Evolutionary conservation across 1,140 invertebrate genomes (phyloP), one percentile per base, ranked within the genome.

Genomic region (Glomeris maerens): DNA sequence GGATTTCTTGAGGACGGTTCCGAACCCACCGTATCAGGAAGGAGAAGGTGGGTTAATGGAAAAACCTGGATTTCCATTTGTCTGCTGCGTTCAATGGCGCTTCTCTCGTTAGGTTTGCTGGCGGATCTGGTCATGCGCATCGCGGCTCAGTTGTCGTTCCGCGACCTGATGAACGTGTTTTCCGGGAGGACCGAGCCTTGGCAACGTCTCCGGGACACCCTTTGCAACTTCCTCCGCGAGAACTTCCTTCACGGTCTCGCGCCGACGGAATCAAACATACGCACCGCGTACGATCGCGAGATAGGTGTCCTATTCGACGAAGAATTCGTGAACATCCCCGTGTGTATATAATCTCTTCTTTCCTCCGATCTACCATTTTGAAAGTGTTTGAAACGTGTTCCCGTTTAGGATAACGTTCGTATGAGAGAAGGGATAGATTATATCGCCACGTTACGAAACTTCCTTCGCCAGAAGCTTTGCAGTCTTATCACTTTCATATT

Each of bases 141-240:
- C 27, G 63, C 67, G 0, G 58, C 60, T 48, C 61, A 63, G 23
- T 52, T 72, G 27, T 66, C 71, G 10, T 64, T 73, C 45, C 49
- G 62, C 3, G 73, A 75, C 59, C 57, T 75, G 28, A 52, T 69
- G 21, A 59, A 60, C 13, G 56, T 73, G 13, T 62, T 73, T 28
- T 60, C 68, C 25, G 40, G 40, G 5, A 17, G 40, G 5, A 42
- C 40, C 25, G 40, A 5, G 25, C 5, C 20, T 42, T 17, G 20
- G 40, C 20, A 21, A 10, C 52, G 51, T 13, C 42, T 68, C 20
- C 53, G 59, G n/a, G 44, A 39, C 27, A 60, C 54, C 40, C 57
- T 71, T 41, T 53, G 56, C 29, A 52, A 61, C 26, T 69, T 70
- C 52, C 45, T 69, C 1, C 49, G 52, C 27, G 49, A 60, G 2